phyloP scores from a whole-genome alignment of 1,140 invertebrate genomes.

The Heliconius himera region DNA sequence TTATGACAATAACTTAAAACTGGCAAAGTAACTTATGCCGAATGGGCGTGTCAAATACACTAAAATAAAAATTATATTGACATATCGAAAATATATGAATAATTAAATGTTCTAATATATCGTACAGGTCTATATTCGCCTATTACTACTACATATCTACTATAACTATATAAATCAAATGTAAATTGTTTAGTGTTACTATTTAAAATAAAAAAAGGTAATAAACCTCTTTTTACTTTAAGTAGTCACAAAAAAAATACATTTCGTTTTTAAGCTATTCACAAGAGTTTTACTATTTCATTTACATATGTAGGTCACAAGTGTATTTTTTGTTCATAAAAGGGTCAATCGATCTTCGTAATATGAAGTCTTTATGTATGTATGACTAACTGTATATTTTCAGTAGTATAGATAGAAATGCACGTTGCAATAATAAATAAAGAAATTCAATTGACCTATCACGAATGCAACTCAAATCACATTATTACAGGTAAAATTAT shows the following conservation, averaged over 20 bases:
- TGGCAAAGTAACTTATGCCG: not conserved
- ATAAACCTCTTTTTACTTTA: too few relatives aligned
- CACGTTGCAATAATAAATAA: not conserved
- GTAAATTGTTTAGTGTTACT: not conserved
- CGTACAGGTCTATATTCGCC: not conserved
- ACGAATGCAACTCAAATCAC: not conserved
- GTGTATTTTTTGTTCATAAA: not conserved
- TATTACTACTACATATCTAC: too few relatives aligned
- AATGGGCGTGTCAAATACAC: not conserved
- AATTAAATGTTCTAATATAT: not conserved
- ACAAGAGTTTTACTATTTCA: not conserved
- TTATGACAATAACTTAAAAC: not conserved
- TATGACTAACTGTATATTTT: not conserved
- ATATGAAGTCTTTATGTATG: not conserved
- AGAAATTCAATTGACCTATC: not conserved
- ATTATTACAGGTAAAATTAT: not conserved
- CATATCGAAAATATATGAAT: not conserved
- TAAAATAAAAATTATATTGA: not conserved
- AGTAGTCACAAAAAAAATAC: too few relatives aligned
- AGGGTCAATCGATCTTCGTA: slow-evolving; percentile 1
- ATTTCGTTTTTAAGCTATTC: not conserved
- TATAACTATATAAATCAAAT: too few relatives aligned
- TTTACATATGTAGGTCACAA: not conserved
- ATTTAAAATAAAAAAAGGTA: not conserved
- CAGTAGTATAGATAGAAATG: not conserved